Evolutionary conservation across 2,888 invertebrate genomes (phyloP), one percentile per base, ranked within the genome.

Genomic region (Cenopis cana): DNA sequence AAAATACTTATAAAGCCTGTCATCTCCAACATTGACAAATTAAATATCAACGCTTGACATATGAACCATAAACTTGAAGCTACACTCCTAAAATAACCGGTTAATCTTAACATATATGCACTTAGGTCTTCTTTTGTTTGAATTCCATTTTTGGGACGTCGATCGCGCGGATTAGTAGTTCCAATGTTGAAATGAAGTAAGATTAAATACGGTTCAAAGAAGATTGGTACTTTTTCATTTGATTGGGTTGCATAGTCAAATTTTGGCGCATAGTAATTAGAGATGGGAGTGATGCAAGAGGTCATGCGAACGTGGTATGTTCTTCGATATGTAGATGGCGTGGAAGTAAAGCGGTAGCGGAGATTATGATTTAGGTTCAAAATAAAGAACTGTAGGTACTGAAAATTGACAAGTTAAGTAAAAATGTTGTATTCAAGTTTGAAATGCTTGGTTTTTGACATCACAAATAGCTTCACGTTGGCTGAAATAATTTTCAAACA

Each of bases 1-100:
- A 78, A 79, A 82, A 81, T 81, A 80, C 74, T 86, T 89, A 89
- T 91, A 90, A 89, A 87, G 81, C 74, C 89, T 90, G 89, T 90
- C 92, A 90, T 82, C 84, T 81, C 81, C 83, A 89, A 90, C 90
- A 90, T 89, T 92, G 91, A 93, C 91, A 91, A 91, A 92, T 92
- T 91, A 90, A 91, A 91, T 88, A 90, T 87, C 86, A 89, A 85
- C 85, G 83, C 76, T 75, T 73, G 65, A 73, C 75, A 68, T 69
- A 71, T 65, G 74, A 67, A 73, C 64, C 64, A 73, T 79, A 75
- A 79, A 73, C 33, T 74, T 76, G 72, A 33, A 33, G 69, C 76
- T n/a, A 38, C 64, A 74, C 77, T 36, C 74, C 38, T 68, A 36
- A 9, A 10, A 52, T 72, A 55, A 20, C 62, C 18, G 68, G 18